These are phyloP conservation scores for Bradypodion ventrale DNA, from an alignment of 2,797 vertebrate species.

Conservation along the genomic window DNA sequence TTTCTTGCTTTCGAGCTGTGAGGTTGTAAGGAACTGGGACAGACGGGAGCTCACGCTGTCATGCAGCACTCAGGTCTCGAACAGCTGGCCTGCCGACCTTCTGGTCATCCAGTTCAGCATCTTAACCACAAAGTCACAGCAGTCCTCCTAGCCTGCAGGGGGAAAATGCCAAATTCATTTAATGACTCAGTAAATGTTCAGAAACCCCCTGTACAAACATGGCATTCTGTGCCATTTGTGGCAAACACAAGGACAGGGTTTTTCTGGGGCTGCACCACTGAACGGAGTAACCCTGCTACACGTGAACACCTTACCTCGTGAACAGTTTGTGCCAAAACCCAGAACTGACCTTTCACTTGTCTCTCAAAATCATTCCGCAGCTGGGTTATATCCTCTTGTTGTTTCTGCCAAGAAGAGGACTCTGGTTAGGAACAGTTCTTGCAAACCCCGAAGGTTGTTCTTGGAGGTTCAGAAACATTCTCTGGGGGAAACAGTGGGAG, in stretches of 20 bases:
- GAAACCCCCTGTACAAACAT: not conserved
- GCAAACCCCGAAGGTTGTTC: not conserved
- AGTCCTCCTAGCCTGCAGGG: not conserved
- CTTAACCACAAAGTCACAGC: too few relatives aligned
- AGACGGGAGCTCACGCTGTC: too few relatives aligned
- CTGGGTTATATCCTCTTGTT: slow-evolving; percentile 79
- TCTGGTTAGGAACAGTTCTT: rapidly evolving
- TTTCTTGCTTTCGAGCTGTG: too few relatives aligned
- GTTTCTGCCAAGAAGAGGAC: slow-evolving; percentile 78
- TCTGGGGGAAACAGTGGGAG: not conserved
- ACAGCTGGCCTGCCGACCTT: too few relatives aligned
- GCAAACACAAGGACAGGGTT: not conserved
- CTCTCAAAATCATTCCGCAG: slow-evolving; percentile 78
- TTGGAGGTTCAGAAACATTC: not conserved
- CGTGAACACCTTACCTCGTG: not conserved
- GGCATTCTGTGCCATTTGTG: not conserved
- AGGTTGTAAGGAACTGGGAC: too few relatives aligned
- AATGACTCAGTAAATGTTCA: not conserved
- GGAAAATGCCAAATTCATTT: not conserved
- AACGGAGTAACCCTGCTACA: not conserved
- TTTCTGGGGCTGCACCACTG: not conserved
- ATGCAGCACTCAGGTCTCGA: too few relatives aligned
- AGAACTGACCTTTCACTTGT: slow-evolving; percentile 80
- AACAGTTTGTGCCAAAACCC: rapidly evolving
- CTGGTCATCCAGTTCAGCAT: too few relatives aligned